Conservation (phyloP, 2,888 invertebrate species). For the Hofmannophila pseudospretella region DNA sequence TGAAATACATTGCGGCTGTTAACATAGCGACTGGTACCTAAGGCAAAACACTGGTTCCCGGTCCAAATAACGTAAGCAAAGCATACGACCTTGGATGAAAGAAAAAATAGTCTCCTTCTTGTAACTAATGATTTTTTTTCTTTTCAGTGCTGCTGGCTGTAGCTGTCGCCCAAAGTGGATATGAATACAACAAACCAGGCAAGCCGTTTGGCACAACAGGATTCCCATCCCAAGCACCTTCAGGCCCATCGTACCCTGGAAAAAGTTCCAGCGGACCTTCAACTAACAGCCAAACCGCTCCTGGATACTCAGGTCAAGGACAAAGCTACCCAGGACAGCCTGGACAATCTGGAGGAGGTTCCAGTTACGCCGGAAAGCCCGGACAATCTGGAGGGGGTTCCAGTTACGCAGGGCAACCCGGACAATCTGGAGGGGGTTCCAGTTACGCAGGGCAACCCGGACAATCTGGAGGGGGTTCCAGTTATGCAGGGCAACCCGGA, state of each 20-base stretch:
- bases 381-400: slow-evolving; percentile 17
- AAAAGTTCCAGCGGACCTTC: slow-evolving; percentile 14
- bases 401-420: slow-evolving; percentile 20
- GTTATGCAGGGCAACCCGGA: slow-evolving; percentile 27
- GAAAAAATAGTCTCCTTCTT: too few relatives aligned
- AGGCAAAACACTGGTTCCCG: too few relatives aligned
- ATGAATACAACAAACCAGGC: slow-evolving; percentile 84
- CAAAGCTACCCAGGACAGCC: slow-evolving; percentile 21
- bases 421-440: slow-evolving; percentile 17
- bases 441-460: slow-evolving; percentile 25
- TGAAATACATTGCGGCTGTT: too few relatives aligned
- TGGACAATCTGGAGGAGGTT: slow-evolving; percentile 13
- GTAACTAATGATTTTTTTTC: too few relatives aligned
- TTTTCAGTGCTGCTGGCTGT: slow-evolving; percentile 62
- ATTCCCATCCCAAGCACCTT: slow-evolving; percentile 33
- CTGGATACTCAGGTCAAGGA: slow-evolving; percentile 16
- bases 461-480: too few relatives aligned
- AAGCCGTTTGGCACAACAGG: slow-evolving; percentile 72
- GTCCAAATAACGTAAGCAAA: too few relatives aligned
- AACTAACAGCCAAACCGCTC: slow-evolving; percentile 21
- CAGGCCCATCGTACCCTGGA: slow-evolving; percentile 9
- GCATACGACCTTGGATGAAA: too few relatives aligned
- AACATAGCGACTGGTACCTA: too few relatives aligned
- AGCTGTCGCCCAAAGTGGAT: slow-evolving; percentile 80
- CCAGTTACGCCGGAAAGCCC: too few relatives aligned